Conservation (phyloP, 2,113 vertebrate genomes). For the Ochotona princeps region DNA sequence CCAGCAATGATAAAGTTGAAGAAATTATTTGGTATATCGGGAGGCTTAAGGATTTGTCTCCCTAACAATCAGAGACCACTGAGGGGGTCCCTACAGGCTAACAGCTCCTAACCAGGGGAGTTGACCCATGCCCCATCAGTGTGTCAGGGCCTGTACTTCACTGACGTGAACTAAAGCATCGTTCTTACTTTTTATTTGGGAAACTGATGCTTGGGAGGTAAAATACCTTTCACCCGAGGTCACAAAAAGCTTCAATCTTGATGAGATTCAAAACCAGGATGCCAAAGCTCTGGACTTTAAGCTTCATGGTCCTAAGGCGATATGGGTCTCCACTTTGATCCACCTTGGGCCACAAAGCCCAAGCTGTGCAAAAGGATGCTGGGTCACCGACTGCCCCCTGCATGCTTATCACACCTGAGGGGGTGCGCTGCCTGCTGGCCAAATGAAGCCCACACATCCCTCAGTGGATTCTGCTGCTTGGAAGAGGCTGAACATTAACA, state of each 20-base stretch:
- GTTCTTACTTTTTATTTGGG: conserved; percentile 14
- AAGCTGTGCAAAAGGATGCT: background rate
- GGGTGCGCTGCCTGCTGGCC: background rate
- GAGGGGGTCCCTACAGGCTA: background rate
- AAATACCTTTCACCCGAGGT: background rate
- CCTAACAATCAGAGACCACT: conserved; percentile 7
- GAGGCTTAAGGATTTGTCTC: background rate
- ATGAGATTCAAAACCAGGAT: conserved; percentile 32
- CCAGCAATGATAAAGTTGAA: conserved; percentile 9
- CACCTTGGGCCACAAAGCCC: background rate
- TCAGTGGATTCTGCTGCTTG: background rate
- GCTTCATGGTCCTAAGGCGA: background rate
- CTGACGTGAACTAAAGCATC: background rate
- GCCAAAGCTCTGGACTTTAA: background rate
- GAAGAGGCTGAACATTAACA: background rate
- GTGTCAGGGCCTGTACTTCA: background rate
- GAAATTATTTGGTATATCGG: background rate
- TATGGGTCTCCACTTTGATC: background rate
- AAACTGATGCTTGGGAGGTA: background rate
- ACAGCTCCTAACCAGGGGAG: background rate
- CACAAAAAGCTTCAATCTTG: conserved; percentile 15
- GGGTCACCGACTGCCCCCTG: background rate
- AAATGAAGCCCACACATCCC: background rate
- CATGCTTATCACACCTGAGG: background rate
- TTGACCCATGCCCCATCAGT: background rate